phyloP scores from a whole-genome alignment of 2,113 vertebrate genomes.

The Panthera tigris region DNA sequence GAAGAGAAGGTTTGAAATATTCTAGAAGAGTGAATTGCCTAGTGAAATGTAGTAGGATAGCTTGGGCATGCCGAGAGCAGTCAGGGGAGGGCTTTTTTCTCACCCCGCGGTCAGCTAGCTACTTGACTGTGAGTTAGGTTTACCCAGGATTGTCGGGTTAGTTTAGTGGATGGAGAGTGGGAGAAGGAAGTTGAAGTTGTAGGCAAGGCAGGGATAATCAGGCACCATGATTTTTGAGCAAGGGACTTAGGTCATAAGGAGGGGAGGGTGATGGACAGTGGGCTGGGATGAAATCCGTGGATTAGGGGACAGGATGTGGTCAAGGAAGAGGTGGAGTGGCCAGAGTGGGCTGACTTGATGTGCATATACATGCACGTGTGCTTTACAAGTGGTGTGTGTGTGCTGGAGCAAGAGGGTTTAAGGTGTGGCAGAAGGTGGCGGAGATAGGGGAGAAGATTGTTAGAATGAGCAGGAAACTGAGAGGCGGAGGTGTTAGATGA shows the following conservation, averaged over 20 bases:
- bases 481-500: background rate
- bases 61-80: background rate
- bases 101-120: background rate
- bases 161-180: background rate
- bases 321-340: background rate
- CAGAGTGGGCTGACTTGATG: background rate
- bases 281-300: background rate
- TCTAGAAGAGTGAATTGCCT: background rate
- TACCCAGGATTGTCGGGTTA: background rate
- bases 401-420: background rate
- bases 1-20: background rate
- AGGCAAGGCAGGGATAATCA: background rate
- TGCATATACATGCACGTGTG: background rate
- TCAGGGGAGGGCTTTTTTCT: background rate
- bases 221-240: background rate
- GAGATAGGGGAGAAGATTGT: background rate
- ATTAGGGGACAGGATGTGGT: background rate
- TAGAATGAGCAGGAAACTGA: background rate
- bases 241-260: background rate
- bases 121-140: background rate
- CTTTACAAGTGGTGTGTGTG: background rate
- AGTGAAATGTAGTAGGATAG: background rate
- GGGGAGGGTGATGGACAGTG: background rate
- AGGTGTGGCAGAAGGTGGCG: background rate
- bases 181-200: background rate